Evolutionary conservation across 2,113 vertebrate genomes (phyloP).

Genomic region (Bombycilla garrulus): DNA sequence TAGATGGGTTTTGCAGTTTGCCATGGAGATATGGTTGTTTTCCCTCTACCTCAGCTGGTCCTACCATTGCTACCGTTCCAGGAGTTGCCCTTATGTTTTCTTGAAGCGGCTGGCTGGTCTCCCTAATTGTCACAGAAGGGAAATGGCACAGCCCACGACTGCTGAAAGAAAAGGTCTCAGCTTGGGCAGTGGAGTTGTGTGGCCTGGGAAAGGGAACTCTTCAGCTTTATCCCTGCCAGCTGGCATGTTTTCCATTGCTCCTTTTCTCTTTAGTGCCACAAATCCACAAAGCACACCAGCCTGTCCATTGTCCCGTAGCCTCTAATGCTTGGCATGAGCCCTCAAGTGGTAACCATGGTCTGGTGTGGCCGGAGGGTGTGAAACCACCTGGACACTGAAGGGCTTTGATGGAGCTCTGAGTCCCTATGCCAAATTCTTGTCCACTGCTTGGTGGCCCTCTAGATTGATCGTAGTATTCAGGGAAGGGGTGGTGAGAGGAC

Average conservation of each 20-base stretch:
- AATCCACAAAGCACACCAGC: neutral
- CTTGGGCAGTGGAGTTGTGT: fast-evolving
- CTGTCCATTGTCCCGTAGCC: neutral
- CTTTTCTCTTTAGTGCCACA: neutral
- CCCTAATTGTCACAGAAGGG: neutral
- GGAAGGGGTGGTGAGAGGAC: neutral
- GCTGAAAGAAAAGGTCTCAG: neutral
- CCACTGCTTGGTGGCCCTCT: neutral
- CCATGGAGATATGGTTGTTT: neutral
- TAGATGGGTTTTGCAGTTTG: neutral
- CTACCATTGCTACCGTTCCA: neutral
- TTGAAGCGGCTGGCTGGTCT: neutral
- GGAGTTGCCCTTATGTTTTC: neutral
- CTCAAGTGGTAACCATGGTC: fast-evolving
- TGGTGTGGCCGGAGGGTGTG: neutral
- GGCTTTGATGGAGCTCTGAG: neutral
- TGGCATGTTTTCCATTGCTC: neutral
- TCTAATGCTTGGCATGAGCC: fast-evolving
- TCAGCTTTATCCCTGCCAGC: neutral
- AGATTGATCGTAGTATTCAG: neutral
- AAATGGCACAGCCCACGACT: neutral
- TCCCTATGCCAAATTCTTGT: neutral
- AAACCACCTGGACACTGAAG: neutral
- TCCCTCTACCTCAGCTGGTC: neutral
- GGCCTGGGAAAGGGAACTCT: neutral